Evolutionary conservation across 2,888 invertebrate genomes (phyloP), one percentile per base, ranked within the genome.

Genomic region (Pelosia muscerda): DNA sequence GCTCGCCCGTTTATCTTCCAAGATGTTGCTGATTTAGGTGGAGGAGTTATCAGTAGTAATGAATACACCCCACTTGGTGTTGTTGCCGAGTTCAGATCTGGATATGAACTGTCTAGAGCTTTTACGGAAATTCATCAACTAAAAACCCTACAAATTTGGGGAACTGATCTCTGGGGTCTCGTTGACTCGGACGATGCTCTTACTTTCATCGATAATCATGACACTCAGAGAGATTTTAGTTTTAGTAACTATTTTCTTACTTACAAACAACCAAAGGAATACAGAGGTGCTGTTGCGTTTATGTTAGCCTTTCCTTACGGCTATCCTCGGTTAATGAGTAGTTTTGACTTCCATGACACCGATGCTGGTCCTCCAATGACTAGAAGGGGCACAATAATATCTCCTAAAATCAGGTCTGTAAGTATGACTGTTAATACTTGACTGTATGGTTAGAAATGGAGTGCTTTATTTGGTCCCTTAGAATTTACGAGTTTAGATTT

Each of bases 221-320:
- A 98, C 86, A 97, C 97, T 79, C 97, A 98, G 77, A 95, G 98
- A 82, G 96, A 96, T 6, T 96, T 96, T 68, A 96, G 95, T 0
- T 95, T 94, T 6, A 95, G 94, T 0, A 95, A 95, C 4, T 91
- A 89, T 22, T 91, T 96, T 22, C 90, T 97, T 19, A 97, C 96
- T 0, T 96, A 96, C 88, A 97, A 97, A 82, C 87, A 95, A 0
- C 72, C 96, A 0, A 96, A 95, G 71, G 92, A 95, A n/a, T 97
- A 97, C 87, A 97, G 96, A 76, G 95, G 95, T 95, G 98, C 98
- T 0, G 96, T 96, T 2, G 98, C 98, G 0, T 98, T 98, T 88
- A 96, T 97, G 93, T 88, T 99, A 78, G 98, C 98, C 0, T 97
- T 97, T 94, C 96, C 97, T 0, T 98, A 97, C 77, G 97, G 97